These are phyloP conservation scores for Campaea margaritaria DNA, from an alignment of 2,888 invertebrate genomes.

Conservation along the genomic window DNA sequence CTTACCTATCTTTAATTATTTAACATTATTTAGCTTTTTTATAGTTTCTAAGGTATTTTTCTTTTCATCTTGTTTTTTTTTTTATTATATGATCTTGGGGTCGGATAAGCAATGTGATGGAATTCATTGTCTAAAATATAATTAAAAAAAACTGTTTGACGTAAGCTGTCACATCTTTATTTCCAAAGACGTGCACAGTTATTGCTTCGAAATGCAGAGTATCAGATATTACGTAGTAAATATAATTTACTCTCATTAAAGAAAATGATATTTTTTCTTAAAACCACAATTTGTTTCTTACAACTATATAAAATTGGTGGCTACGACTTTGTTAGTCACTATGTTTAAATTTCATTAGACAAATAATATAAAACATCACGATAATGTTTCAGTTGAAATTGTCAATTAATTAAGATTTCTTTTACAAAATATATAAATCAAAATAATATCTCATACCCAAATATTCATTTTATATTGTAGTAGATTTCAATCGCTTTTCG, in stretches of 20 bases:
- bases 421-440: too few relatives aligned
- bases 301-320: too few relatives aligned
- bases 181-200: conserved; percentile 66
- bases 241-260: not conserved
- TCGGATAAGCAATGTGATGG: not conserved
- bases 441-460: too few relatives aligned
- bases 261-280: too few relatives aligned
- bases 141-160: conserved; percentile 7
- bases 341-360: too few relatives aligned
- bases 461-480: too few relatives aligned
- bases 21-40: not conserved
- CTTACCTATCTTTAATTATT: not conserved
- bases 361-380: too few relatives aligned
- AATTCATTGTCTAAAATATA: not conserved
- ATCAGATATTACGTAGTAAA: not conserved
- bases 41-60: not conserved
- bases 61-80: not conserved
- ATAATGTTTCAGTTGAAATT: too few relatives aligned
- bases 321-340: too few relatives aligned
- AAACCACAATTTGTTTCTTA: too few relatives aligned
- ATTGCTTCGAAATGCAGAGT: conserved; percentile 9
- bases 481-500: too few relatives aligned
- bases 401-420: too few relatives aligned
- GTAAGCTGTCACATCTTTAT: conserved; percentile 72
- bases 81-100: not conserved